Evolutionary conservation across 2,888 invertebrate genomes (phyloP).

Genomic region (Ceriagrion tenellum): DNA sequence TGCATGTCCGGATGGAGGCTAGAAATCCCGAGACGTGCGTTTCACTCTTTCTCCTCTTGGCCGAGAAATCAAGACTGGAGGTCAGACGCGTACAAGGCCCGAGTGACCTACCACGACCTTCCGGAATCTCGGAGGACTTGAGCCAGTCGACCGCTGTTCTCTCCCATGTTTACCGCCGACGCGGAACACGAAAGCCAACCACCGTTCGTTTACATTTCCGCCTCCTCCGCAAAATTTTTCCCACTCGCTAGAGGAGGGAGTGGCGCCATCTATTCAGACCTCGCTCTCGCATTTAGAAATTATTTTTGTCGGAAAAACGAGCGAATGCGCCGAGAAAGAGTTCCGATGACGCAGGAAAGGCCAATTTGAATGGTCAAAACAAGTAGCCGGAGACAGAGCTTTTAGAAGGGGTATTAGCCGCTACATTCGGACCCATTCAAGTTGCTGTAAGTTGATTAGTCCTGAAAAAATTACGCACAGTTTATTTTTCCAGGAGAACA

Average conservation of each 20-base stretch:
- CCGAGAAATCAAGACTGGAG: background rate
- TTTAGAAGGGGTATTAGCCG: too few relatives aligned
- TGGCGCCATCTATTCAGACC: background rate
- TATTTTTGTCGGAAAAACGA: background rate
- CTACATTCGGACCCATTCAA: background rate
- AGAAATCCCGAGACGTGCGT: background rate
- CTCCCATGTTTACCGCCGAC: background rate
- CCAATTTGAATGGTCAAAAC: background rate
- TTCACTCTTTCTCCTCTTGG: background rate
- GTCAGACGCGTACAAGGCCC: background rate
- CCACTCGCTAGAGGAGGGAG: background rate
- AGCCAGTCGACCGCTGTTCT: background rate
- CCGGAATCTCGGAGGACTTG: background rate
- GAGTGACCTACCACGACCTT: constrained; percentile 15
- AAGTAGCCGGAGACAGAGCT: too few relatives aligned
- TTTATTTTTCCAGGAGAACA: too few relatives aligned
- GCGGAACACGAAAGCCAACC: background rate
- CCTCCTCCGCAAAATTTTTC: background rate
- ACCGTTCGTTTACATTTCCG: background rate
- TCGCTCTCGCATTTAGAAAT: background rate
- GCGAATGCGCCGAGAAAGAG: background rate
- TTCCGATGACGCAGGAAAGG: background rate
- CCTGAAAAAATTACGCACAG: background rate
- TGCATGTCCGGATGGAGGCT: background rate
- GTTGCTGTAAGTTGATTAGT: background rate